Evolutionary conservation across 1,140 invertebrate species (phyloP).

Genomic region (Drosophila equinoxialis): DNA sequence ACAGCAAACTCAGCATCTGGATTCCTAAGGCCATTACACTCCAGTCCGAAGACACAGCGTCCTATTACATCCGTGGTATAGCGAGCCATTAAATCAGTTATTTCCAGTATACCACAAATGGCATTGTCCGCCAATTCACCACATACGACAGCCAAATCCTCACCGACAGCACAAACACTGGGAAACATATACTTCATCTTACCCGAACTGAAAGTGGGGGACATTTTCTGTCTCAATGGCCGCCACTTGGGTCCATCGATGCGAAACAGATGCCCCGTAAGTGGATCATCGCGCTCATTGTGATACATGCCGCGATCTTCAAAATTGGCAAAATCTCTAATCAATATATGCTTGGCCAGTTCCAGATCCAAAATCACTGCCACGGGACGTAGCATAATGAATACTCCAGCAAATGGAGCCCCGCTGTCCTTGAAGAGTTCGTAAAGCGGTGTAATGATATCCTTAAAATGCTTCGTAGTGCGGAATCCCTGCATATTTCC

Average conservation of each 20-base stretch:
- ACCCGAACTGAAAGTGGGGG: conserved; percentile 85
- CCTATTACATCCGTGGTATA: conserved; percentile 88
- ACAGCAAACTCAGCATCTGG: conserved; percentile 84
- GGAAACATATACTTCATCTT: conserved; percentile 86
- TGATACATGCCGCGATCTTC: conserved; percentile 83
- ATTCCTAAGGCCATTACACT: conserved; percentile 84
- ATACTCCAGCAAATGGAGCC: conserved; percentile 65
- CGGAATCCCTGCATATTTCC: conserved; percentile 61
- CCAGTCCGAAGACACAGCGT: conserved; percentile 85
- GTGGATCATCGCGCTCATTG: conserved; percentile 84
- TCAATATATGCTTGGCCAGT: conserved; percentile 84
- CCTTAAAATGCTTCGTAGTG: conserved; percentile 55
- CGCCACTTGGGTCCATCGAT: conserved; percentile 86
- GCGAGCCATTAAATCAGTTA: conserved; percentile 83
- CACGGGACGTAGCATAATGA: conserved; percentile 57
- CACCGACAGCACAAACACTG: conserved; percentile 83
- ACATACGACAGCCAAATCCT: conserved; percentile 47
- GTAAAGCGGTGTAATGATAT: conserved; percentile 64
- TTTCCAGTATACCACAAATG: conserved; percentile 62
- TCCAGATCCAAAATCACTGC: conserved; percentile 68
- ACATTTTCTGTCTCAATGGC: conserved; percentile 85
- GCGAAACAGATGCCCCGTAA: conserved; percentile 84
- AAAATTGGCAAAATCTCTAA: conserved; percentile 86
- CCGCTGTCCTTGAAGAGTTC: conserved; percentile 55
- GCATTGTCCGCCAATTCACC: conserved; percentile 62